Base-by-base conservation (phyloP, 2,888 invertebrate genomes). In the Rhagonycha lutea region DNA sequence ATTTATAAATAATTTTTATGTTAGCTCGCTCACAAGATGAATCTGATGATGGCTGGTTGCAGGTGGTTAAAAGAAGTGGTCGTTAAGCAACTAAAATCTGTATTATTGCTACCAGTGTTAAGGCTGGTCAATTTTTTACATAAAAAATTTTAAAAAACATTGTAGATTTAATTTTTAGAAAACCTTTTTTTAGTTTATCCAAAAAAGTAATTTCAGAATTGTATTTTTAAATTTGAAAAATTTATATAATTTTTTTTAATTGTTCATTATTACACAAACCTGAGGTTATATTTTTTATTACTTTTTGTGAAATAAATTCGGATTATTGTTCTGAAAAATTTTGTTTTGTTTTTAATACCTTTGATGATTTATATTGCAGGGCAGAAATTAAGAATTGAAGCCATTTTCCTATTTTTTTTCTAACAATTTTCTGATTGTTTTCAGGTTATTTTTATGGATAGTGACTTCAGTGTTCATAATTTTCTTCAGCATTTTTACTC, bases 31-130 rank as follows among this genome's bases (percentile, higher is more conserved):
- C 82, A 29, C 82, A 81, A 72, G 75, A 83, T 8, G 86, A 86
- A 76, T 84, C 82, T 61, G 86, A 86, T 69, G 86, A 86, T 67
- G 87, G 86, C n/a, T 84, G 86, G 84, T 85, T 84, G 77, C 84
- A 84, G 79, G 85, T 84, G 79, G 85, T 84, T 62, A 82, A 82
- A 9, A 78, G 75, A 70, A 86, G 47, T n/a, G 47, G 87, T 76
- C 85, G 85, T 79, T 84, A 80, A 82, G 5, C 63, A 65, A 65
- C 63, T 65, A n/a, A 47, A 7, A 47, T 47, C n/a, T 7, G 2
- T 2, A 7, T 47, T 47, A 18, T 47, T 47, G n/a, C n/a, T n/a
- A 47, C 47, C 47, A 47, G n/a, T 12, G n/a, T 4, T 47, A n/a
- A 7, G 32, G 47, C n/a, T 47, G 47, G 47, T n/a, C 47, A 47